Percentiles rank a stretch among this genome's conserved stretches.
Evolutionary conservation across 2,797 vertebrate species (phyloP).

Genomic region (Sciurus carolinensis): DNA sequence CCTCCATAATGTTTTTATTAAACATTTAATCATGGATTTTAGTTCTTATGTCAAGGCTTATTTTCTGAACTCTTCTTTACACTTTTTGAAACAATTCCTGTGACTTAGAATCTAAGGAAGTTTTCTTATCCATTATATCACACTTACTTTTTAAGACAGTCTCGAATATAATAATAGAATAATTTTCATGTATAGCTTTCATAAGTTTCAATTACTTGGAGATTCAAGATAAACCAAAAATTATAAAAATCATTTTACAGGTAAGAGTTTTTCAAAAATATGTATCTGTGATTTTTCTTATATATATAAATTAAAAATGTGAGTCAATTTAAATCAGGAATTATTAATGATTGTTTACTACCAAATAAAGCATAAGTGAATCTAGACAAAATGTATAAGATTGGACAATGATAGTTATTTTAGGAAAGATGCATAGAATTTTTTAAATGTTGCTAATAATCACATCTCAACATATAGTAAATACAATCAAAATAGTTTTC

Average conservation of each 20-base stretch:
- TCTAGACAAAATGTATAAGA: background rate
- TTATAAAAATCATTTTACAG: background rate
- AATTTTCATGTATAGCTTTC: conserved; percentile 4
- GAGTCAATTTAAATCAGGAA: background rate
- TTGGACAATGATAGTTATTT: background rate
- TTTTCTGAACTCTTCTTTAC: conserved; percentile 78
- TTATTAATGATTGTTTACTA: background rate
- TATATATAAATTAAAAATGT: background rate
- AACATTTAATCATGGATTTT: conserved; percentile 67
- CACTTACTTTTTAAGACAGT: background rate
- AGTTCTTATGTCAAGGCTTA: conserved; percentile 75
- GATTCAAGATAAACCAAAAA: conserved; percentile 53
- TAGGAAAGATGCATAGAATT: background rate
- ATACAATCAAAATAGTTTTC: background rate
- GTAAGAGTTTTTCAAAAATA: background rate
- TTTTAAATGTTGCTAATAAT: conserved; percentile 35
- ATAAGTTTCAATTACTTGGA: conserved; percentile 1
- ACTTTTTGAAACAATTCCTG: conserved; percentile 80
- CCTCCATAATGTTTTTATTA: conserved; percentile 78
- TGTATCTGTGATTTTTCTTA: background rate
- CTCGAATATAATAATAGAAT: background rate
- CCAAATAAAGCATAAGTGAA: conserved; percentile 21
- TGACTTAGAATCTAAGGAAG: conserved; percentile 12
- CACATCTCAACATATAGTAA: background rate
- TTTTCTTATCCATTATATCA: background rate